A percentile compares a stretch with the other conserved stretches of the same genome.
Evolutionary conservation across 1,140 invertebrate genomes (phyloP).

Genomic region (Penaeus indicus): DNA sequence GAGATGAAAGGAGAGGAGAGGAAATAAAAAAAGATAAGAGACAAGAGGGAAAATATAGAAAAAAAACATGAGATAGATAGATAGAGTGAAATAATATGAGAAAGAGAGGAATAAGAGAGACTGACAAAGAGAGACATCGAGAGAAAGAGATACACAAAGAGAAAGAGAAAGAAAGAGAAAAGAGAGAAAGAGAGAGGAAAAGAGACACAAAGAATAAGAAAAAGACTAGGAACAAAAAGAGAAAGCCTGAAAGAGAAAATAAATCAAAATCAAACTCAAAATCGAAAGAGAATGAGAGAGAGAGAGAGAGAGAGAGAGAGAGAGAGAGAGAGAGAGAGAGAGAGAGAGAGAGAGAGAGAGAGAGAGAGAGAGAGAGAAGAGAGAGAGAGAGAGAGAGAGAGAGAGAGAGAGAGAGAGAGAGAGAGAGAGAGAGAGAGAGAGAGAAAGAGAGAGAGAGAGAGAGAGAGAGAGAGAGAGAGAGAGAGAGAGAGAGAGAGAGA

Average conservation of each 20-base stretch:
- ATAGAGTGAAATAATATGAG: background rate
- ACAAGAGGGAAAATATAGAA: background rate
- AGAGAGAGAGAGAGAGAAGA: slow-evolving; percentile 7
- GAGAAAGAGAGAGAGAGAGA: background rate
- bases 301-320: slow-evolving; percentile 20
- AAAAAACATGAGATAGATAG: background rate
- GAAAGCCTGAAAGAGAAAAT: background rate
- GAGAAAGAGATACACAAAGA: background rate
- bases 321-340: background rate
- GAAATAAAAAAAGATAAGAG: slow-evolving; percentile 5
- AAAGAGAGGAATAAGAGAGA: background rate
- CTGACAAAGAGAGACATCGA: background rate
- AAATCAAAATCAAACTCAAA: no score
- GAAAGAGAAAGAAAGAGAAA: background rate
- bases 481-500: background rate
- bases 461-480: background rate
- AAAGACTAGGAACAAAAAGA: background rate
- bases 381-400: background rate
- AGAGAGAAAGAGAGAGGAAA: background rate
- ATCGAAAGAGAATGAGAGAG: background rate
- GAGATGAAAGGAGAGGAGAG: background rate
- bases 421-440: background rate
- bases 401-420: slow-evolving; percentile 17
- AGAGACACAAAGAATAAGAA: background rate
- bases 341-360: slow-evolving; percentile 6